These are phyloP conservation scores for Ivindomyrus marchei DNA, from an alignment of 2,113 vertebrate species.

Conservation along the genomic window DNA sequence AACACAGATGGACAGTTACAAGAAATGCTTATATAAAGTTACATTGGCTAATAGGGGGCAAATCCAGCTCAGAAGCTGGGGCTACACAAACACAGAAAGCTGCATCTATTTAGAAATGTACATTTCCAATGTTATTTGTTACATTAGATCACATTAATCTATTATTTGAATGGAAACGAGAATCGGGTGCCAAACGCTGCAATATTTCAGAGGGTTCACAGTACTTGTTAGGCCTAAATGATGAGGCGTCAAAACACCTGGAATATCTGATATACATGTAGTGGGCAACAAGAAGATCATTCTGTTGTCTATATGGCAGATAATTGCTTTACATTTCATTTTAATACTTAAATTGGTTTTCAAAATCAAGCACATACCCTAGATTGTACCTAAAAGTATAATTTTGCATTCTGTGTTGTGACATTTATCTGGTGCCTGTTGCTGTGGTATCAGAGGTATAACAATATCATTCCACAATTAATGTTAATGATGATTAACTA, in stretches of 20 bases:
- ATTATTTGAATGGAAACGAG: neutral
- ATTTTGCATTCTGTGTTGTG: neutral
- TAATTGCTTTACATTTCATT: neutral
- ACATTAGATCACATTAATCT: neutral
- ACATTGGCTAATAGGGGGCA: neutral
- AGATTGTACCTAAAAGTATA: neutral
- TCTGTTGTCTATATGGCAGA: neutral
- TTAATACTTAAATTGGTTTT: neutral
- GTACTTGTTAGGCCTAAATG: neutral
- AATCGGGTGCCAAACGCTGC: neutral
- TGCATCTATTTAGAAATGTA: neutral
- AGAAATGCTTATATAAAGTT: neutral
- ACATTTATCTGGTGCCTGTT: neutral
- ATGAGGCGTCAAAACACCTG: neutral
- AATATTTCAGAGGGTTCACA: neutral
- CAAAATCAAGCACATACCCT: neutral
- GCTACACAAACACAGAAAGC: neutral
- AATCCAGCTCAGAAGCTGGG: neutral
- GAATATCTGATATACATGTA: neutral
- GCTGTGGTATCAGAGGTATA: neutral
- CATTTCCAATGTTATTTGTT: neutral
- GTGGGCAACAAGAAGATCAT: neutral
- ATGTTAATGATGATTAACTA: neutral
- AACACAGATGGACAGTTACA: neutral
- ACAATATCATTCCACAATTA: neutral